These are phyloP conservation scores for Deladenus siricidicola DNA, from an alignment of 2,888 invertebrate species.

Conservation along the genomic window DNA sequence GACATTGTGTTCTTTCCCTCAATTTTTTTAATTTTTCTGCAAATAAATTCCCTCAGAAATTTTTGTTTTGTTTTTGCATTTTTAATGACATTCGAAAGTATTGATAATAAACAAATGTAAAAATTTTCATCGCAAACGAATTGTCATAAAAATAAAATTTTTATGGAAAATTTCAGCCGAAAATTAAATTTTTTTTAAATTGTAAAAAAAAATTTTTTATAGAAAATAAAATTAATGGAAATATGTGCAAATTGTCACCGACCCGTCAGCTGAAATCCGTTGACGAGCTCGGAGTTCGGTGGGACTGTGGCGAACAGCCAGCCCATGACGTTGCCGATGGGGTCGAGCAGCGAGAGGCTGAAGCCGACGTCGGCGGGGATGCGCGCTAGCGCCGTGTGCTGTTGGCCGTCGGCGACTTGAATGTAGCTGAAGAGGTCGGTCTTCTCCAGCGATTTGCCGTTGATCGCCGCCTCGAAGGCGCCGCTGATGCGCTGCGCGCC, in stretches of 20 bases:
- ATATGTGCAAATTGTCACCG: not conserved
- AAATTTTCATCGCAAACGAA: too few relatives aligned
- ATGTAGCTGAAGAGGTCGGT: slow-evolving; percentile 64
- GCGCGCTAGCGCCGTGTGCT: slow-evolving; percentile 67
- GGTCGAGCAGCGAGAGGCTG: slow-evolving; percentile 73
- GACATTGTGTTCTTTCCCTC: too few relatives aligned
- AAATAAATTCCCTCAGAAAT: too few relatives aligned
- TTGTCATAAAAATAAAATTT: too few relatives aligned
- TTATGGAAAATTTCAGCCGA: too few relatives aligned
- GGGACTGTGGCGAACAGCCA: slow-evolving; percentile 73
- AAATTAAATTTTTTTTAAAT: too few relatives aligned
- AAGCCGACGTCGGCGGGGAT: slow-evolving; percentile 69
- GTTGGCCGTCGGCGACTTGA: slow-evolving; percentile 30
- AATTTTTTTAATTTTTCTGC: too few relatives aligned
- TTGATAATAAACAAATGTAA: too few relatives aligned
- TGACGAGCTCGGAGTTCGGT: slow-evolving; percentile 61
- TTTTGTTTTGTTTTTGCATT: too few relatives aligned
- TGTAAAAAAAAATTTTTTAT: too few relatives aligned
- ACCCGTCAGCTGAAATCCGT: slow-evolving; percentile 72
- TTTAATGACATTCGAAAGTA: too few relatives aligned
- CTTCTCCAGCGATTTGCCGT: slow-evolving; percentile 67
- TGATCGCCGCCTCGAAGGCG: slow-evolving; percentile 73
- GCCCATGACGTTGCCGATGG: slow-evolving; percentile 75
- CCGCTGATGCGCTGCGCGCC: slow-evolving; percentile 79
- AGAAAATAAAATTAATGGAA: too few relatives aligned